A percentile compares a stretch with the other conserved stretches of the same genome.
These are phyloP conservation scores for Hydra vulgaris DNA, from an alignment of 30 jellyfish, hydroid and myxozoan species.

Conservation along the genomic window DNA sequence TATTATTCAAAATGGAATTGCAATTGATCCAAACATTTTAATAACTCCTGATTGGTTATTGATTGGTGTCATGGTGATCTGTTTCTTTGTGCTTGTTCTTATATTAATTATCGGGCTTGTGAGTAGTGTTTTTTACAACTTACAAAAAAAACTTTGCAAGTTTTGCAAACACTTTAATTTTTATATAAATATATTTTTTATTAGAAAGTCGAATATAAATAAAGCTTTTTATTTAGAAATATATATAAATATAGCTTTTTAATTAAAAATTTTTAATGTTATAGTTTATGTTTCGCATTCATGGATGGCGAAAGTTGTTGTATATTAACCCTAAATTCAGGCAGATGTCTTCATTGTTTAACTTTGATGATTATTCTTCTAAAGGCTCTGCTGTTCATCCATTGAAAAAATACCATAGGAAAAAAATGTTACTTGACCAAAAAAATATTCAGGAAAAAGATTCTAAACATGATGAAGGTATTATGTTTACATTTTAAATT, in stretches of 20 bases:
- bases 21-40: constrained; percentile 56
- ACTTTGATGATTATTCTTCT: constrained; percentile 80
- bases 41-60: constrained; percentile 88
- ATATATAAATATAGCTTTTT: too few relatives aligned
- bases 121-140: not conserved
- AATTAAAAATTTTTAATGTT: not conserved
- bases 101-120: constrained; percentile 68
- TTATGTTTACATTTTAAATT: too few relatives aligned
- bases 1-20: constrained; percentile 82
- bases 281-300: constrained; percentile 77
- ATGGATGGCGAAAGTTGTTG: constrained; percentile 73
- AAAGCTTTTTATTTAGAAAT: too few relatives aligned
- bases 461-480: not conserved
- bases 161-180: too few relatives aligned
- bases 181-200: too few relatives aligned
- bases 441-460: not conserved
- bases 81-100: constrained; percentile 71
- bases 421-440: not conserved
- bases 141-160: too few relatives aligned
- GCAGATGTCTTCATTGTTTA: constrained; percentile 35
- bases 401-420: constrained; percentile 28
- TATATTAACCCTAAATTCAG: constrained; percentile 60
- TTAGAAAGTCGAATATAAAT: too few relatives aligned
- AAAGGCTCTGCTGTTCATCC: constrained; percentile 95
- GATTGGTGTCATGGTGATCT: constrained; percentile 79